Conservation (phyloP, 2,888 invertebrate genomes). For the Drosophila prostipennis region DNA sequence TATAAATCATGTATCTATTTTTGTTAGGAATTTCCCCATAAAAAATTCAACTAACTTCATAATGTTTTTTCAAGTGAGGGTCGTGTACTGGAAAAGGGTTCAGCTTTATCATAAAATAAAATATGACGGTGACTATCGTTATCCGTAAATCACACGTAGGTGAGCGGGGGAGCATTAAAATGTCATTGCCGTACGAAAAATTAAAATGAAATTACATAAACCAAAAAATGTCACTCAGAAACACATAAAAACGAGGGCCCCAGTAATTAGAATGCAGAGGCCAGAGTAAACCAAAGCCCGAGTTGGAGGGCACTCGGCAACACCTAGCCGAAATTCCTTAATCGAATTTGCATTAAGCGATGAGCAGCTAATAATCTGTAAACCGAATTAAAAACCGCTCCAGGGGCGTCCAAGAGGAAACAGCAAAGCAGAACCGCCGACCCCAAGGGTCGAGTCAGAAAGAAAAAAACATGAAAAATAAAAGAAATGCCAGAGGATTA, state of each 20-base stretch:
- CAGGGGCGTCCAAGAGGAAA: conserved; percentile 58
- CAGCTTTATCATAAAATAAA: conserved; percentile 20
- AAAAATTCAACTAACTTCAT: too few species aligned
- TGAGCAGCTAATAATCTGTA: conserved; percentile 81
- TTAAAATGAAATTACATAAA: conserved; percentile 69
- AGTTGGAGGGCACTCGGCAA: conserved; percentile 8
- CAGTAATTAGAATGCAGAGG: not conserved
- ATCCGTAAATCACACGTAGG: conserved; percentile 63
- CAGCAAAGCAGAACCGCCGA: conserved; percentile 44
- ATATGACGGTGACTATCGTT: conserved; percentile 61
- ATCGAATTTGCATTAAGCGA: conserved; percentile 76
- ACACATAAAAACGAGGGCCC: conserved; percentile 9
- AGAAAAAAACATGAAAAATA: not conserved
- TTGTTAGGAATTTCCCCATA: too few species aligned
- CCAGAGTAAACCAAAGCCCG: not conserved
- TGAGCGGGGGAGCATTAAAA: conserved; percentile 53
- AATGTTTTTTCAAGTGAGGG: not conserved
- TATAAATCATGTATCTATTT: too few species aligned
- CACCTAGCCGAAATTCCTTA: conserved; percentile 56
- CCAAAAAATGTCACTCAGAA: conserved; percentile 24
- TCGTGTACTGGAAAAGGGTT: not conserved
- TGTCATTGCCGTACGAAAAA: conserved; percentile 40
- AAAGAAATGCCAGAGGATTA: conserved; percentile 32
- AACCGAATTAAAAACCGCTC: conserved; percentile 73
- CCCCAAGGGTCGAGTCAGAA: conserved; percentile 33